Base-by-base conservation (phyloP, 2,888 invertebrate genomes). In the Heliconius aoede region DNA sequence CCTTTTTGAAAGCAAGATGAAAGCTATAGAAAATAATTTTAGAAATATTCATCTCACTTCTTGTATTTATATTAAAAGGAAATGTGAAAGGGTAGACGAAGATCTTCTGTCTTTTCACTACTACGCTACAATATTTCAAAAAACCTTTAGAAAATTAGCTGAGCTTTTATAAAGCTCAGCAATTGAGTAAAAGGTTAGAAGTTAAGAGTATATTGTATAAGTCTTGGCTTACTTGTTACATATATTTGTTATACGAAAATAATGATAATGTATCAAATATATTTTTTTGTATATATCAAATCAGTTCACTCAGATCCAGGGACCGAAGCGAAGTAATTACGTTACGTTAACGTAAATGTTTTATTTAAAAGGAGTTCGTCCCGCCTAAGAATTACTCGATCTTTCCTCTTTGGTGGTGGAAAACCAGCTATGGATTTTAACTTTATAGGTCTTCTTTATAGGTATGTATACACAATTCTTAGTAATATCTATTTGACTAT, bases 141-240 rank as follows among this genome's bases (percentile, higher is more conserved):
- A 68, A 51, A 51, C 30, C 30, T n/a, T 30, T 51, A 68, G 51
- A 51, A 46, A 68, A 68, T 51, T 68, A 68, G 68, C 51, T 51
- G 4, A 51, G 28, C 26, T 51, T 51, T 68, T 68, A 51, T 30
- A 18, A 30, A 68, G n/a, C 28, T 28, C 28, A 4, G 67, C 67
- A 40, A 67, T 67, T 67, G 15, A 67, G 67, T 40, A 9, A 67
- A 67, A 68, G 51, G 68, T 51, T 51, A 51, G 26, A 4, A 11
- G 26, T 46, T 67, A 18, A 46, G 40, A 67, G 21, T 21, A 13
- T 21, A 28, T 51, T 68, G 28, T 21, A 40, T 36, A 65, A 24
- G 15, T 8, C 24, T 26, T 65, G 15, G 15, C 15, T 36, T 65
- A 24, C 13, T 65, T 26, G 32, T 36, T n/a, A 15, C 36, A 40